phyloP scores from a whole-genome alignment of 2,888 invertebrate species.

The Eupithecia insigniata region DNA sequence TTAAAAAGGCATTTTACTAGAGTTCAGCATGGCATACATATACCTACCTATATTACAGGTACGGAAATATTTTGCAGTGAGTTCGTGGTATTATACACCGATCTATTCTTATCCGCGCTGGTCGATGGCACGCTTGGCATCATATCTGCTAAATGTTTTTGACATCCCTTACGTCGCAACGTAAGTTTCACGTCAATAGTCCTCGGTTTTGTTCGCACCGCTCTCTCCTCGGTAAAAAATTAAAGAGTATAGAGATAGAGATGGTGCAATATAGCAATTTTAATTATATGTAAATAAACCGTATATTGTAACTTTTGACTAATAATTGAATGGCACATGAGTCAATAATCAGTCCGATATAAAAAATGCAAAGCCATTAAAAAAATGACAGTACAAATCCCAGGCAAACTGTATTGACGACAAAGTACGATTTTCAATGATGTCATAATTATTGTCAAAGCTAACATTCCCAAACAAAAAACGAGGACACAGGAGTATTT shows the following conservation, averaged over 20 bases:
- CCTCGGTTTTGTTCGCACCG: not conserved
- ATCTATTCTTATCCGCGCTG: not conserved
- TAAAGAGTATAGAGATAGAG: no score
- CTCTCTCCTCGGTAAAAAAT: no score
- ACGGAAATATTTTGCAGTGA: not conserved
- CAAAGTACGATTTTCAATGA: not conserved
- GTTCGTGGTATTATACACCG: not conserved
- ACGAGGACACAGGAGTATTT: not conserved
- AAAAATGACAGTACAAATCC: no score
- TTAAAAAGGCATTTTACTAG: no score
- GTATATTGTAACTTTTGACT: no score
- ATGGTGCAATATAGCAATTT: no score
- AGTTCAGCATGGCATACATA: not conserved
- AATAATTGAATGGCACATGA: no score
- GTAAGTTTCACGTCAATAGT: not conserved
- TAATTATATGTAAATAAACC: no score
- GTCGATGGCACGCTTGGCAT: constrained; percentile 9
- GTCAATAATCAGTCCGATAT: no score
- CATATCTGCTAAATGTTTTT: not conserved
- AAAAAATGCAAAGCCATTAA: no score
- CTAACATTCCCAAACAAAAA: not conserved
- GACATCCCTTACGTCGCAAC: not conserved
- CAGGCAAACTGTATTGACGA: not conserved
- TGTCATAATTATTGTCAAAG: no score
- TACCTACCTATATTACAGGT: not conserved